Evolutionary conservation across 2,113 vertebrate species (phyloP), one percentile per base, ranked within the genome.

Genomic region (Nanorana parkeri): DNA sequence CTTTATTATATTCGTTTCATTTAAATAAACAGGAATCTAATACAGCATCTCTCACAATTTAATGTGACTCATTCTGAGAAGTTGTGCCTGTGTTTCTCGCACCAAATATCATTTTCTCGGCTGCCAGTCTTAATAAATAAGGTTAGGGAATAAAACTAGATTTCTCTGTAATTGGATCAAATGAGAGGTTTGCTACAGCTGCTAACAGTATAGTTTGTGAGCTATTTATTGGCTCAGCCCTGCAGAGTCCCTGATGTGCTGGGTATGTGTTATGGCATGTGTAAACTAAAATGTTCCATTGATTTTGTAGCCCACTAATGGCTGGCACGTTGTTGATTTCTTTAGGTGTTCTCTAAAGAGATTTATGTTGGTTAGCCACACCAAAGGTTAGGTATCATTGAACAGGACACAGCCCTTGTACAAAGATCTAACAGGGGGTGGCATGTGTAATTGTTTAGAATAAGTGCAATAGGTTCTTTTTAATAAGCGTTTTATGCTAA

Each of bases 1-100:
- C 87, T 89, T 88, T 89, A 85, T 84, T 84, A 86, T 85, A 86
- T 85, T 74, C 32, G 86, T 85, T 58, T 1, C 5, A 78, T 86
- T 87, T 63, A 71, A 83, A 77, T 82, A 76, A 66, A 85, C 78
- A 72, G 58, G 41, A 81, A 81, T 72, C 78, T 72, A 81, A 81
- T 81, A 72, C 72, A 72, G 36, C 71, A 81, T 71, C 55, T 72
- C 68, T 51, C 56, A 72, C 81, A 71, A 85, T 88, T 87, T 85
- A 83, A 64, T 66, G 80, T 65, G 79, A 64, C 79, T 81, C 68
- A 73, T 65, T 64, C 26, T 17, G 69, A 64, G 52, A 81, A 65
- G 61, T 80, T 81, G 78, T 75, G 28, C 29, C 66, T 68, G 65
- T 79, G 28, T 68, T 58, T 68, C 77, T 58, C 32, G n/a, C 16